phyloP scores from a whole-genome alignment of 2,113 vertebrate genomes.

The Nipponia nippon region DNA sequence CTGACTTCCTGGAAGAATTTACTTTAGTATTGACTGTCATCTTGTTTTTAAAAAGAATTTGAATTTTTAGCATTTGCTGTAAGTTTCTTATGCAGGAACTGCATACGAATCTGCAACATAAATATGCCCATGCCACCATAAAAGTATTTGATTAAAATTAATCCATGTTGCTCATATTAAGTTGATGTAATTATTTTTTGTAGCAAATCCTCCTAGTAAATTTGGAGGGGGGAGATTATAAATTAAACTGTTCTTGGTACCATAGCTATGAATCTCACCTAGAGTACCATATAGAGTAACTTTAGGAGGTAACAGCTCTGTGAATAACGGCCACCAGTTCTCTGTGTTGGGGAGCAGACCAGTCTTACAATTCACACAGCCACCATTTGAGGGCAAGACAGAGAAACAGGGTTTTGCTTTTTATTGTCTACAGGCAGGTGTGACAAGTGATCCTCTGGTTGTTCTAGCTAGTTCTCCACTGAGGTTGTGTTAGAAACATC shows the following conservation, averaged over 20 bases:
- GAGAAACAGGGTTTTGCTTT: not conserved
- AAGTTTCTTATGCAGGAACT: not conserved
- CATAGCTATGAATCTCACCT: not conserved
- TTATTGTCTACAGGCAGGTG: rapidly evolving
- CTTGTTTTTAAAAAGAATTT: not conserved
- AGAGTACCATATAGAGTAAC: rapidly evolving
- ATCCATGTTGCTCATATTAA: not conserved
- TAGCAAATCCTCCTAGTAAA: not conserved
- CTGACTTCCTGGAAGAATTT: not conserved
- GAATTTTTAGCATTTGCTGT: not conserved
- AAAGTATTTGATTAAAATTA: not conserved
- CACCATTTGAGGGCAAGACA: not conserved
- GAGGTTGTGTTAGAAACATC: not conserved
- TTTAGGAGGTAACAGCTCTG: rapidly evolving
- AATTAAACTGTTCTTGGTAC: not conserved
- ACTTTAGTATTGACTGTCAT: not conserved
- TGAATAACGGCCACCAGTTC: not conserved
- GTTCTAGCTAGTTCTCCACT: not conserved
- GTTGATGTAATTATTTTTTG: not conserved
- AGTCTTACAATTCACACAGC: not conserved
- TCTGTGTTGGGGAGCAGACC: rapidly evolving
- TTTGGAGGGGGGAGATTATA: not conserved
- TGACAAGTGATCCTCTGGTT: not conserved
- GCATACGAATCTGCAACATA: not conserved
- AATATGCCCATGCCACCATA: not conserved